Base-by-base conservation (phyloP, 2,797 vertebrate species). In the Peromyscus eremicus region DNA sequence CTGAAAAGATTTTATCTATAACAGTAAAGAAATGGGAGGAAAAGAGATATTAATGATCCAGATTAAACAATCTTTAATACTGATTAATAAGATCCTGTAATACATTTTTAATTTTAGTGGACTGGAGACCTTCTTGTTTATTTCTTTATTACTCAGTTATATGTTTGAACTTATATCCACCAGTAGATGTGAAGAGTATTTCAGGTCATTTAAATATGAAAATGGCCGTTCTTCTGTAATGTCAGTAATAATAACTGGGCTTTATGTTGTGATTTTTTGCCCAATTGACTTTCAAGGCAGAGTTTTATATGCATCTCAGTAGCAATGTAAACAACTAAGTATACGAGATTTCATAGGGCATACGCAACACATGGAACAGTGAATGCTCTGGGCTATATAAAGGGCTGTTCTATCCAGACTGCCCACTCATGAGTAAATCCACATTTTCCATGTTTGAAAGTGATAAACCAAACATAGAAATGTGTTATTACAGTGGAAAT, bases 61-160 rank as follows among this genome's bases (percentile, higher is more conserved):
- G 5, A 10, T 11, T 64, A 97, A 98, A 97, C 85, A 95, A 62
- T 75, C 21, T 95, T 97, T 97, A 96, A 94, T 7, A 9, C 66
- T 97, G 77, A 97, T 97, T 97, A 97, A 97, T 89, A 92, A 76
- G 86, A 92, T 92, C 1, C 1, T 92, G 95, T 96, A 88, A 95
- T 88, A 34, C 13, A 85, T 94, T 91, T 94, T 57, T 97, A 97
- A 97, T 88, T 84, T n/a, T 91, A 93, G 90, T 85, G 34, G 27
- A 79, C 23, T 97, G 85, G 5, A 70, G 0, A 96, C 92, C 83
- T 97, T 98, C n/a, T 1, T 70, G 88, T 84, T 96, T 84, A 84
- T 80, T 96, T 94, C 2, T 37, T 91, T 97, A 92, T 86, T 21
- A 6, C 3, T 90, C 88, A 85, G 70, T 86, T 10, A 71, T 0